Evolutionary conservation across 2,888 invertebrate species (phyloP), one percentile per base, ranked within the genome.

Genomic region (Platycheirus rosarum): DNA sequence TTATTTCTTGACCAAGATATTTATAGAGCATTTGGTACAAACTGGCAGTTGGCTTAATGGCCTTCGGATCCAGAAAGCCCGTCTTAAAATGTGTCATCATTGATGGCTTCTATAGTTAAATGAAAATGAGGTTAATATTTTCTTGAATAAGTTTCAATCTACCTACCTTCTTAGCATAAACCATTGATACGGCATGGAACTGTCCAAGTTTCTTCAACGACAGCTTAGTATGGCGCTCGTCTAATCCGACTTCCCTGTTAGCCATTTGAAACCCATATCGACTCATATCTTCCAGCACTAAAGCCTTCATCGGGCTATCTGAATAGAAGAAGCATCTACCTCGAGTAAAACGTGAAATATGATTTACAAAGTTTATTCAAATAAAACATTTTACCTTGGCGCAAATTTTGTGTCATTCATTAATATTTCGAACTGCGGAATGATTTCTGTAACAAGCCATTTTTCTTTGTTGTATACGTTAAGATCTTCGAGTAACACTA

Each of bases 141-240:
- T 7, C 29, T 32, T 3, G n/a, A n/a, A n/a, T n/a, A n/a, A n/a
- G n/a, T n/a, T n/a, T n/a, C n/a, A n/a, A n/a, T 26, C 11, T 46
- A 40, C 66, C 86, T 88, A 92, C 93, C 89, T 91, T 90, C 85
- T 91, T 89, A 20, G 89, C 90, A 51, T 92, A 85, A 37, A 91
- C 91, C 62, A 92, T 90, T 0, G 93, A 92, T 6, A 90, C 88
- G 0, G 92, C 93, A 86, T 93, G 93, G 84, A 92, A 92, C 82
- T 89, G 90, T 1, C 91, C 93, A 77, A 93, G 86, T 82, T 91
- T 92, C 70, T 90, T 89, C 62, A 93, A 87, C 1, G 92, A 91
- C 46, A 92, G 53, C n/a, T 89, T 86, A 60, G 90, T 89, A 85
- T 93, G 93, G 0, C 87, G 85, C 78, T 92, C 88, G 87, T 93